Base-by-base conservation (phyloP, 1,140 invertebrate species). In the Calosoma granatense region DNA sequence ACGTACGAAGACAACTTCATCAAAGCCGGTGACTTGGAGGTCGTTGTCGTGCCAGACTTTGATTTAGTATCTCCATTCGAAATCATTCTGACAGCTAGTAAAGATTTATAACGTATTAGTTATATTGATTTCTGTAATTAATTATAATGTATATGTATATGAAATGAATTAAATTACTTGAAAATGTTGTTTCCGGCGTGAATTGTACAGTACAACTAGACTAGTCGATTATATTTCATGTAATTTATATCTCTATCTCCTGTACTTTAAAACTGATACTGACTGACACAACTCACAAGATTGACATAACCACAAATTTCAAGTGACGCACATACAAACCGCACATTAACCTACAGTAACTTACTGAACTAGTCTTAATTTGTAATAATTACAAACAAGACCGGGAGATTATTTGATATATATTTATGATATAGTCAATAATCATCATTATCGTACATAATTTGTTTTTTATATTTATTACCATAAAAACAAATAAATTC, bases 1-100 rank as follows among this genome's bases (percentile, higher is more conserved):
- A 94, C 81, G 71, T 94, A 94, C 0, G 89, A 89, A 39, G 90
- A 88, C 2, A 94, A 67, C 74, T 91, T 91, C 85, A 89, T 88
- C 43, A 88, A 72, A 0, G 84, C 83, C 2, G 80, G 74, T 19
- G 68, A 59, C 55, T 61, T 63, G 23, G 20, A 22, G 11, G 36
- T 54, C 14, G 22, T 51, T 22, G 19, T 22, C 30, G 51, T 19
- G 14, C 15, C 4, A 12, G 6, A 17, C 17, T 9, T 9, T 17
- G 17, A 9, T 47, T 47, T 47, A 4, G 15, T 11, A 12, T 47
- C 41, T 47, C 41, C 41, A 17, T 47, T 47, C 6, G 41, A 47
- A 47, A 47, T 47, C 41, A 47, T 47, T 17, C 14, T 14, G 26
- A 6, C 26, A 6, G 26, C 4, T 6, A 30, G 14, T 6, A n/a